Percentiles rank a stretch among this genome's conserved stretches.
These are phyloP conservation scores for Lepeophtheirus nordmannii DNA, from an alignment of 2,888 invertebrate genomes.

Conservation along the genomic window DNA sequence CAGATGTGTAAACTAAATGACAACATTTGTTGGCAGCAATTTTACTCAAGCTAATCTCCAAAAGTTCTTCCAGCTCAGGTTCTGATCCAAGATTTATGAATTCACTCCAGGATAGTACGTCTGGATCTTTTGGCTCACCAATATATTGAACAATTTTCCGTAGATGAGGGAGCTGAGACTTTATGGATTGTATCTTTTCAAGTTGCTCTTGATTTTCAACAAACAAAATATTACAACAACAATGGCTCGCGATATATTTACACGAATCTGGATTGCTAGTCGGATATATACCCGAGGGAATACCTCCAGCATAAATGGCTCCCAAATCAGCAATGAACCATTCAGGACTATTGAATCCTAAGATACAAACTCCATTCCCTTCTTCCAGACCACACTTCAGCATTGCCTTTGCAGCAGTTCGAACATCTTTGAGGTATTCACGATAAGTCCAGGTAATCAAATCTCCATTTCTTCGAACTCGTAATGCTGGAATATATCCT, in stretches of 20 bases:
- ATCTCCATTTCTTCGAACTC: constrained; percentile 41
- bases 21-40: constrained; percentile 68
- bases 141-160: constrained; percentile 20
- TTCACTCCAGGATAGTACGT: constrained; percentile 52
- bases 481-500: constrained; percentile 49
- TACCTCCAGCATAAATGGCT: constrained; percentile 68
- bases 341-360: constrained; percentile 77
- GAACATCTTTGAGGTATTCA: constrained; percentile 8
- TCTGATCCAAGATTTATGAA: constrained; percentile 54
- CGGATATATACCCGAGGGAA: constrained; percentile 21
- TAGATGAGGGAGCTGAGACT: not conserved
- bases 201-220: constrained; percentile 25
- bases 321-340: constrained; percentile 76
- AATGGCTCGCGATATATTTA: constrained; percentile 23
- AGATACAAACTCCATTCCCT: constrained; percentile 60
- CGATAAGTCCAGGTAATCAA: constrained; percentile 14
- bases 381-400: constrained; percentile 64
- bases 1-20: constrained; percentile 70
- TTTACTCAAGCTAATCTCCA: constrained; percentile 49
- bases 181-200: constrained; percentile 11
- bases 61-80: constrained; percentile 47
- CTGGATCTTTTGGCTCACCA: constrained; percentile 36
- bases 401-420: constrained; percentile 64
- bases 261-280: constrained; percentile 20
- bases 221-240: constrained; percentile 13